Evolutionary conservation across 2,888 invertebrate genomes (phyloP), one percentile per base, ranked within the genome.

Genomic region (Fragum fragum): DNA sequence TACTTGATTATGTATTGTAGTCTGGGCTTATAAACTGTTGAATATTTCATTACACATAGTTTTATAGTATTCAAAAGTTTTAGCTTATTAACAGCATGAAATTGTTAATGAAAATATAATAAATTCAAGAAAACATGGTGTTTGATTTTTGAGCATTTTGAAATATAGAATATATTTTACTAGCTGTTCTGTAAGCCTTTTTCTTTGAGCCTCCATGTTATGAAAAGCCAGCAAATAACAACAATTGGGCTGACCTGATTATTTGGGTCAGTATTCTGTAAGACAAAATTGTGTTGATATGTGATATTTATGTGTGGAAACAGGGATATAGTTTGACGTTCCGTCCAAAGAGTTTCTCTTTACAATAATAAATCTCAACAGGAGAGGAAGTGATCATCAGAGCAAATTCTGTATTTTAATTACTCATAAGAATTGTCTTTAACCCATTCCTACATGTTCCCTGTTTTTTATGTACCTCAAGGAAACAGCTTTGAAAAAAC

Each of bases 51-150:
- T 36, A 36, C 9, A 9, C 9, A 9, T 36, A 36, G 32, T 36
- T 6, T 36, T 36, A 6, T 9, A 36, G 3, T 36, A 36, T 36
- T 36, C 9, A 36, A 36, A 36, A 36, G 32, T 36, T 36, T 36
- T 36, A 36, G 32, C 32, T 36, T 36, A 36, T 36, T 36, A 36
- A 36, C 32, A 36, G 32, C 32, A 36, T 36, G 32, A 36, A 36
- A 36, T 36, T 36, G 32, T 36, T 36, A 36, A 36, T n/a, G 32
- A 36, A 36, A 36, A 6, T 47, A 18, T 3, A 47, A 47, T 47
- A 47, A 47, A 47, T 61, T 32, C n/a, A 32, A 61, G 61, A 28
- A 61, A 66, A 66, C 66, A 66, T 66, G 66, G 66, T 66, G 66
- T 66, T 36, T 66, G 21, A 16, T 26, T 61, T 66, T 39, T 66